Base-by-base conservation (phyloP, 2,797 vertebrate species). In the Acipenser oxyrinchus region DNA sequence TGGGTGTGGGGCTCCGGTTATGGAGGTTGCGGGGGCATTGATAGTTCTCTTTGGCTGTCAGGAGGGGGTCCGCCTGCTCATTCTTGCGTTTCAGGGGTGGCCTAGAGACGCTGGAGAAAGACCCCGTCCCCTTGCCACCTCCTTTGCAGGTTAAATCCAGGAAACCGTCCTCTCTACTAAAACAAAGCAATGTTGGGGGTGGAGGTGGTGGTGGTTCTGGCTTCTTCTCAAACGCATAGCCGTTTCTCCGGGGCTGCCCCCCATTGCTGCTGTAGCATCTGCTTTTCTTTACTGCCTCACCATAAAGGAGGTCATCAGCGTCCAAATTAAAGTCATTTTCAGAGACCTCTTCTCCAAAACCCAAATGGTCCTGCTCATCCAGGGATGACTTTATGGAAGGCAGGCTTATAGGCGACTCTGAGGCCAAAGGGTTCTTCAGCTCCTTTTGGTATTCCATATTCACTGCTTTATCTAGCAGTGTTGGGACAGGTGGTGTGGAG, bases 71-170 rank as follows among this genome's bases (percentile, higher is more conserved):
- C 7, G 89, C 84, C 13, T 88, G 71, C 50, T 94, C 91, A 13
- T 90, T 96, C 77, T 94, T 94, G 53, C 88, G 82, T 73, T 92
- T 88, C 49, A 93, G 82, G 5, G 91, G 93, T 76, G 90, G 82
- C 0, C 89, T 90, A 74, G 73, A 71, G 86, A 70, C 71, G 66
- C 76, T 8, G 65, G 76, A 63, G 0, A 70, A 79, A 66, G 82
- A 87, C 18, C 74, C 67, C 48, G 75, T 75, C 62, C 84, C 82
- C 81, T 81, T 92, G 65, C 78, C 79, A 12, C 66, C 76, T 0
- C 79, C 82, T 77, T 79, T 81, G 76, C 60, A 58, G 1, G 72
- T 69, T 4, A 57, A 1, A 0, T 84, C 86, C 66, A 80, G 74
- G 65, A 82, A 76, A 53, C 77, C 68, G 61, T 86, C 83, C 49